Base-by-base conservation (phyloP, 2,113 vertebrate genomes). In the Aix galericulata region DNA sequence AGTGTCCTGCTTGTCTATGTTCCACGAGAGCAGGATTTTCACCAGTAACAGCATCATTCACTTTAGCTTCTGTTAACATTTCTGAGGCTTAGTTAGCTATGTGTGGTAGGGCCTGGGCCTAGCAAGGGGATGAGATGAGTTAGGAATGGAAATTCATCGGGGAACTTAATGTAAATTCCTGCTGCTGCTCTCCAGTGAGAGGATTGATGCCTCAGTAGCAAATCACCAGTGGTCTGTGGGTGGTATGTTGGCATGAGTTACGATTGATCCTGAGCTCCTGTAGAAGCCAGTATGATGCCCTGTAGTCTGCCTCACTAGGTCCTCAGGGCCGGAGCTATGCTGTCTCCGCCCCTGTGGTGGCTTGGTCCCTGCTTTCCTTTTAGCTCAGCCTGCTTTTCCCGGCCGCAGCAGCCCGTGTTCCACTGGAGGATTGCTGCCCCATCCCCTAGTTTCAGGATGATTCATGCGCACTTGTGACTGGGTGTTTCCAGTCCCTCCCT, bases 401-500 rank as follows among this genome's bases (percentile, higher is more conserved):
- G 62, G 75, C 34, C 11, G 5, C 3, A 8, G 52, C 46, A 83
- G 46, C 46, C 48, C 0, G 0, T 55, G 5, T 77, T 75, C 66
- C 44, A 52, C 11, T 2, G 1, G 66, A 81, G 3, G 29, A 64
- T 32, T 81, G 63, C 71, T 87, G 87, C 23, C 20, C 56, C 52
- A 9, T 89, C 42, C 31, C 58, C 52, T 72, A 18, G 50, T 89
- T 89, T 79, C 82, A 76, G 79, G 21, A 17, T 95, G 93, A 95
- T 86, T 97, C 93, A 95, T 81, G 32, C 29, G 32, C 14, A 9
- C 67, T 91, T 75, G 48, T 94, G 92, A 88, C 68, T 90, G 78
- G 86, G 63, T 91, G 82, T 85, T 85, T 89, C 87, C 62, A 83
- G 79, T 59, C 75, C 69, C 62, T 93, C 68, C 67, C 74, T 0